Evolutionary conservation across 37 sponge, comb jelly and placozoan species (phyloP).

Genomic region (Beroe forskalii): DNA sequence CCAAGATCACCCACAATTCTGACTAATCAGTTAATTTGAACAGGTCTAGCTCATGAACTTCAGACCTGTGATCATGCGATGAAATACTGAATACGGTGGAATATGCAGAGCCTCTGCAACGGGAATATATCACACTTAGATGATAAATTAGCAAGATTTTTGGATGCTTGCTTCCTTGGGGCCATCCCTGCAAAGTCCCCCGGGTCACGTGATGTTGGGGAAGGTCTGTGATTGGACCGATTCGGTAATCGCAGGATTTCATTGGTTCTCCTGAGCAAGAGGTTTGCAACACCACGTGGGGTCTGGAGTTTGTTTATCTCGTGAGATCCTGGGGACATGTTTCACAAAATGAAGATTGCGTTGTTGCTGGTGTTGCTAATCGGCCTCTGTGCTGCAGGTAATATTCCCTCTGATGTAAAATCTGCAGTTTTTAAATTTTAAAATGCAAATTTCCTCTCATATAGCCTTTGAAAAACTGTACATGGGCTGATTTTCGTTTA

Average conservation of each 20-base stretch:
- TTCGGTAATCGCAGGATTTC: background rate
- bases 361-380: background rate
- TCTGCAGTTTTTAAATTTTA: too few species aligned
- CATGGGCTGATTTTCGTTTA: too few species aligned
- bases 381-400: background rate
- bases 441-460: too few species aligned
- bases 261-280: background rate
- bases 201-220: background rate
- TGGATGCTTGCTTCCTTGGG: background rate
- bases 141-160: background rate
- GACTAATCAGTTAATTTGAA: too few species aligned
- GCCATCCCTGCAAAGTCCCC: background rate
- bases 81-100: background rate
- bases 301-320: background rate
- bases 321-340: background rate
- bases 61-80: background rate
- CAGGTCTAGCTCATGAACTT: too few species aligned
- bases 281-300: background rate
- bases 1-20: too few species aligned
- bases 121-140: background rate
- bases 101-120: background rate
- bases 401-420: too few species aligned
- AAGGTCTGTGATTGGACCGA: background rate
- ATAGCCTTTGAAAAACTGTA: too few species aligned
- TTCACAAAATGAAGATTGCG: background rate